Conservation (phyloP, 2,797 vertebrate species). For the Periparus ater region DNA sequence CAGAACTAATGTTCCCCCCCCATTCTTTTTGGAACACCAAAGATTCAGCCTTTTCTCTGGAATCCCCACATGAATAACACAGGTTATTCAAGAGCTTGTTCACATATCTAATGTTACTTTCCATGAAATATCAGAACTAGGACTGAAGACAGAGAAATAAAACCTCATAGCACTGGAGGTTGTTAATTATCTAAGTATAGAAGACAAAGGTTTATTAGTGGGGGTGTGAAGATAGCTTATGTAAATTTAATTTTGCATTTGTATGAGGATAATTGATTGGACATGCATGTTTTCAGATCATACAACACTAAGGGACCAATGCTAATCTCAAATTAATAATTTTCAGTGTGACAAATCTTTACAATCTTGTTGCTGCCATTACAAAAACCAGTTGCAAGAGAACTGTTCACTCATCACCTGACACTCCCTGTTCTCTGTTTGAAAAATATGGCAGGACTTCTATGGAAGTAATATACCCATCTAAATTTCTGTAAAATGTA, state of each 20-base stretch:
- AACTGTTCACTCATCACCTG: background rate
- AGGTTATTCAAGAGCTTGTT: background rate
- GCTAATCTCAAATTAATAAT: background rate
- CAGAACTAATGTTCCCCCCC: background rate
- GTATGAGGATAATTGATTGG: background rate
- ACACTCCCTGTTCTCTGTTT: background rate
- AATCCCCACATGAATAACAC: background rate
- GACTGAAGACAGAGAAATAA: background rate
- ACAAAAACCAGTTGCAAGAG: background rate
- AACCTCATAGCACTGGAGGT: background rate
- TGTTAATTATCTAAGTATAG: background rate
- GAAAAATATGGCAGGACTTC: background rate
- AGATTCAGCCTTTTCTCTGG: background rate
- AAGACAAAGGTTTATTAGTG: background rate
- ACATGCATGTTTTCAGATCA: background rate
- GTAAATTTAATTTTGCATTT: background rate
- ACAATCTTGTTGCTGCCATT: background rate
- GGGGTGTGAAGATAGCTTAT: background rate
- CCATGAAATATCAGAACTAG: background rate
- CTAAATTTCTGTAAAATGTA: background rate
- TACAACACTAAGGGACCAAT: background rate
- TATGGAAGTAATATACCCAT: background rate
- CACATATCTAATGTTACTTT: background rate
- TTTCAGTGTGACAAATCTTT: background rate
- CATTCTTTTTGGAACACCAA: background rate